Percentiles rank a stretch among this genome's conserved stretches.
These are phyloP conservation scores for Sorex fumeus DNA, from an alignment of 2,113 vertebrate species.

Conservation along the genomic window DNA sequence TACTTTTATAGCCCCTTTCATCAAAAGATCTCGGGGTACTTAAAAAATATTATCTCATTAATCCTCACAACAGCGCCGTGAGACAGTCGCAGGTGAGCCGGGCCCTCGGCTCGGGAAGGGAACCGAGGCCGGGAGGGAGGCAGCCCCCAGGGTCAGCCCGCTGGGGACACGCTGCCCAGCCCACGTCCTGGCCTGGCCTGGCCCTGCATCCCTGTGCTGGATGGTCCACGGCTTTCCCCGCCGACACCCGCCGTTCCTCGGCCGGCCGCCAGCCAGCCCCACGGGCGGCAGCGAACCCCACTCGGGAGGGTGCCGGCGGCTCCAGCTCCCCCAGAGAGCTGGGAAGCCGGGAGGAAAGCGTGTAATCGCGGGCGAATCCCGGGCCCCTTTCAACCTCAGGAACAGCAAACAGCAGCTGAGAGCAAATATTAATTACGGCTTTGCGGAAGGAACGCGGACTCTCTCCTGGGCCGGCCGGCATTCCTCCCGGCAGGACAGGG, in stretches of 20 bases:
- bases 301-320: not conserved
- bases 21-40: conserved; percentile 81
- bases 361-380: not conserved
- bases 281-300: no score
- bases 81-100: conserved; percentile 76
- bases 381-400: conserved; percentile 25
- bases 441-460: not conserved
- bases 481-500: not conserved
- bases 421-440: conserved; percentile 32
- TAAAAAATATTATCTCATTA: conserved; percentile 86
- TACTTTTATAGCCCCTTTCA: conserved; percentile 84
- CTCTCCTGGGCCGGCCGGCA: not conserved
- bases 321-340: not conserved
- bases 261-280: not conserved
- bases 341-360: not conserved
- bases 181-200: no score
- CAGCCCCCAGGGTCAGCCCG: no score
- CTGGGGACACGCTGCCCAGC: no score
- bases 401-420: conserved; percentile 23
- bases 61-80: conserved; percentile 81
- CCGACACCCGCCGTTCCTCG: no score
- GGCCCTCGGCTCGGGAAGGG: conserved; percentile 36
- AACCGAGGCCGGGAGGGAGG: not conserved
- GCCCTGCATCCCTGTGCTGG: no score
- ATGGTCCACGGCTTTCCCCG: not conserved